Percentiles rank a stretch among this genome's conserved stretches.
These are phyloP conservation scores for Sinella curviseta DNA, from an alignment of 1,140 invertebrate genomes.

Conservation along the genomic window DNA sequence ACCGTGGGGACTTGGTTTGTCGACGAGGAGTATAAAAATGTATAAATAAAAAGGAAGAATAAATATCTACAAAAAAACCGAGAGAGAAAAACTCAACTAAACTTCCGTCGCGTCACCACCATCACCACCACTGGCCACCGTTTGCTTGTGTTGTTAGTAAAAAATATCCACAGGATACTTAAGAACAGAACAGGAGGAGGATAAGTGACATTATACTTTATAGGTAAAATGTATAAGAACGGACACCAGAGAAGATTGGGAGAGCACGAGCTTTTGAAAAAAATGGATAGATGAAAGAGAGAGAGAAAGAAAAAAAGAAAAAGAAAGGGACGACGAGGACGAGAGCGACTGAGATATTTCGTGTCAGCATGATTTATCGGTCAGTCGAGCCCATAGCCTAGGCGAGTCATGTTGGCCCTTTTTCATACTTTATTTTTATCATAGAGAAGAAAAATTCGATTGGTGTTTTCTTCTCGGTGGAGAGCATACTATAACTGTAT, in stretches of 20 bases:
- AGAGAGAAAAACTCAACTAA: background rate
- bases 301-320: no score
- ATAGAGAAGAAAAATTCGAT: slow-evolving; percentile 1
- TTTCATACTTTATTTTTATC: background rate
- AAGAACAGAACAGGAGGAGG: background rate
- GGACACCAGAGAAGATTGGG: no score
- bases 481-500: no score
- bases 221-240: background rate
- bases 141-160: background rate
- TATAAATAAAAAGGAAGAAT: no score
- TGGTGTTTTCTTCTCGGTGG: background rate
- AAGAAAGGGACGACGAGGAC: background rate
- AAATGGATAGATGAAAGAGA: background rate
- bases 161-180: background rate
- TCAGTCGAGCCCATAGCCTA: slow-evolving; percentile 2
- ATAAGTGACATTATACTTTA: background rate
- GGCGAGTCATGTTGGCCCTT: background rate
- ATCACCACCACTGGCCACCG: no score
- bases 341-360: slow-evolving; percentile 13
- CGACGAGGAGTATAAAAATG: no score
- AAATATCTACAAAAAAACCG: background rate
- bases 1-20: no score
- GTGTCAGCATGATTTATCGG: slow-evolving; percentile 26
- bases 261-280: no score
- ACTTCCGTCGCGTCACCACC: no score